Evolutionary conservation across 2,888 invertebrate genomes (phyloP), one percentile per base, ranked within the genome.

Genomic region (Limnephilus lunatus): DNA sequence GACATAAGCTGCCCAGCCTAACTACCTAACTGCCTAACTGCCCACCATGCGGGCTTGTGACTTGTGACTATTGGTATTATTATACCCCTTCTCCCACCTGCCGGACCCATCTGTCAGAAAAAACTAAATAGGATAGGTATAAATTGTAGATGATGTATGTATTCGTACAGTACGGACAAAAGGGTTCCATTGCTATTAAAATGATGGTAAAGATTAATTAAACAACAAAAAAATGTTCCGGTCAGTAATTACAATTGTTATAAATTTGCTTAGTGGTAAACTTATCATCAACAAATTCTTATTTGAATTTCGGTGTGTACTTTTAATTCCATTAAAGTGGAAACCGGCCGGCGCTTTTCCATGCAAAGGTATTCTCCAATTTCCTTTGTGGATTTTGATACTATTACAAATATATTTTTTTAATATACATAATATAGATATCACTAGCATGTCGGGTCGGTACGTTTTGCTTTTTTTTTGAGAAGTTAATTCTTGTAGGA

Each of bases 1-100:
- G 68, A 68, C 86, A 44, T 15, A 44, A 86, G 86, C 86, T 86
- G 32, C 25, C 2, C 85, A n/a, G 44, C 85, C 86, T 86, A n/a
- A 68, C 68, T 68, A 25, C 68, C 68, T 68, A 44, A 39, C 39
- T 39, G 9, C 85, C 86, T 86, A n/a, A 68, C 68, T 68, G 68
- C 68, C 68, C 25, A n/a, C 44, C 86, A n/a, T 44, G 86, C 48
- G 86, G 44, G 85, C 35, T 35, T 39, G 39, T 39, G 39, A 39
- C 39, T 30, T 44, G 83, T 39, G 35, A 25, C 25, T 83, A 19
- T 32, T 35, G 25, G 25, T 68, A 25, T 25, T 68, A n/a, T 9
- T 68, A 4, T 68, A n/a, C 68, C n/a, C 68, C 25, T 25, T 19
- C 19, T 25, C 14, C 68, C 68, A 25, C 68, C 68, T 25, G 25